phyloP scores from a whole-genome alignment of 2,888 invertebrate genomes.

The Cheilosia urbana region DNA sequence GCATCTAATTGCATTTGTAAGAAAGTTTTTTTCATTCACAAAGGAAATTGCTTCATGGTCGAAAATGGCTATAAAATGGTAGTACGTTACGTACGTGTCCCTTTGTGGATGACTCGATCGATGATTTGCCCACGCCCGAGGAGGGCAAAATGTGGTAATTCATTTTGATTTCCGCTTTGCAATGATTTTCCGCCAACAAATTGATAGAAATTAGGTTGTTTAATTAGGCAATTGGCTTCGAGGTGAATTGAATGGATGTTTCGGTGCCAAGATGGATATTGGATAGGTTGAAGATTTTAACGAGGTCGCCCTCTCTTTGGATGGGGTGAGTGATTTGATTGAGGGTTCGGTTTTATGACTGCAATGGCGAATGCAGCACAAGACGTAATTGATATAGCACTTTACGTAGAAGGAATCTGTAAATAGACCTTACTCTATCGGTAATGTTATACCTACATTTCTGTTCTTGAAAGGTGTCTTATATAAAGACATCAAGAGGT shows the following conservation, averaged over 20 bases:
- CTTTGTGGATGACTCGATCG: slow-evolving; percentile 39
- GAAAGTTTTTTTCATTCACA: slow-evolving; percentile 41
- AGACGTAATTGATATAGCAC: too few species aligned
- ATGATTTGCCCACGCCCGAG: slow-evolving; percentile 32
- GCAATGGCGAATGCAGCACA: too few species aligned
- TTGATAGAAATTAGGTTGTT: slow-evolving; percentile 68
- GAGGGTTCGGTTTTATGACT: too few species aligned
- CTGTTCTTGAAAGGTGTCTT: too few species aligned
- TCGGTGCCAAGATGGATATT: slow-evolving; percentile 1
- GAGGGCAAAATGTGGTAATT: slow-evolving; percentile 58
- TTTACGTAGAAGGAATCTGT: too few species aligned
- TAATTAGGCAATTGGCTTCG: slow-evolving; percentile 61
- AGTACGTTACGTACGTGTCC: slow-evolving; percentile 38
- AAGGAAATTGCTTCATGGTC: slow-evolving; percentile 65
- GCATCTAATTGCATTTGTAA: slow-evolving; percentile 70
- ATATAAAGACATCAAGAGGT: too few species aligned
- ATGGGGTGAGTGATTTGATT: too few species aligned
- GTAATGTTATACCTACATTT: too few species aligned
- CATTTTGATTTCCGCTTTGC: slow-evolving; percentile 70
- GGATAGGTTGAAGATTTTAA: too few species aligned
- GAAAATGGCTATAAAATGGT: slow-evolving; percentile 56
- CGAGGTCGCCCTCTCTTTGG: too few species aligned
- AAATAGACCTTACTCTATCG: too few species aligned
- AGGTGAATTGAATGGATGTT: slow-evolving; percentile 40
- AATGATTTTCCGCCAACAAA: slow-evolving; percentile 65